These are phyloP conservation scores for Anoura caudifer DNA, from an alignment of 2,113 vertebrate genomes.

Conservation along the genomic window DNA sequence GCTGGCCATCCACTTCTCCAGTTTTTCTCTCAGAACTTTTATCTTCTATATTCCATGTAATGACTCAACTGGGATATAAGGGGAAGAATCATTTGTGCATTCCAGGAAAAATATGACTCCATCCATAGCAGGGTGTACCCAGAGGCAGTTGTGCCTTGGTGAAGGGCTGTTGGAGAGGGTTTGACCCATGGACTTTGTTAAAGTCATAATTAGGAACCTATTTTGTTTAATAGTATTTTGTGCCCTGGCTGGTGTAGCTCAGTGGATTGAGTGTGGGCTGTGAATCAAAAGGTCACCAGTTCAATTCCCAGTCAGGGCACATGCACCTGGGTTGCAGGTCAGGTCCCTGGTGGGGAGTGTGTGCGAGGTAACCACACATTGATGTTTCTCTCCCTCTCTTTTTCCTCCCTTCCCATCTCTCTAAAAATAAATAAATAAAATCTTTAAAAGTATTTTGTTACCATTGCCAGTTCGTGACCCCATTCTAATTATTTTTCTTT, in stretches of 20 bases:
- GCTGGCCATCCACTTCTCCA: neutral
- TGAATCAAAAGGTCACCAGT: no score
- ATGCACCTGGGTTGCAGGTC: no score
- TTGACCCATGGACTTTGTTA: neutral
- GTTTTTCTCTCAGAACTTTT: neutral
- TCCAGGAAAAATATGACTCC: neutral
- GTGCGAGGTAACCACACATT: no score
- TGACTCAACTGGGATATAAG: neutral
- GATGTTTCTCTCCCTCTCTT: no score
- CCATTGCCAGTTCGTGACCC: neutral
- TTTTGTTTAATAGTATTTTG: no score
- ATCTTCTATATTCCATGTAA: neutral
- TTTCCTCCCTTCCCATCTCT: no score
- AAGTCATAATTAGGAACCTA: neutral
- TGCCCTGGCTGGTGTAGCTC: no score
- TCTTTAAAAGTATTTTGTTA: neutral
- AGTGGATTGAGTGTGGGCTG: no score
- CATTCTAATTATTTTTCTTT: neutral
- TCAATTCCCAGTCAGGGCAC: no score
- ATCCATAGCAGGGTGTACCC: neutral
- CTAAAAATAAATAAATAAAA: no score
- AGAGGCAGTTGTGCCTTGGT: neutral
- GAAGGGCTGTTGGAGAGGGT: neutral
- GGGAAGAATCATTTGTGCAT: neutral
- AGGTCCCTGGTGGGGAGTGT: no score